A percentile compares a stretch with the other conserved stretches of the same genome.
phyloP scores from a whole-genome alignment of 2,888 invertebrate species.

The Drosophila anomalata region DNA sequence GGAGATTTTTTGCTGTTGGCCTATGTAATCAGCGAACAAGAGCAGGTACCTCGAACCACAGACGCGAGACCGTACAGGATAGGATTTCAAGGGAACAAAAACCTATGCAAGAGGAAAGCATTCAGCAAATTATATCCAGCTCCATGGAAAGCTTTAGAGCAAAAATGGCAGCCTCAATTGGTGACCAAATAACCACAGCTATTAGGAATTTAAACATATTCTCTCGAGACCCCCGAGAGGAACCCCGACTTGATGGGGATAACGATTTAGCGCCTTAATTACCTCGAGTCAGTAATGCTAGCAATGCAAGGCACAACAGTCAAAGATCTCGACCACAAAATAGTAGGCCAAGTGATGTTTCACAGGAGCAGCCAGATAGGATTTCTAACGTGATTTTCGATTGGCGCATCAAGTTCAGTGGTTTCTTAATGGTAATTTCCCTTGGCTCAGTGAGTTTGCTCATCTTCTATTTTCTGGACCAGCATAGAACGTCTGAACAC shows the following conservation, averaged over 20 bases:
- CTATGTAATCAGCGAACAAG: too few relatives aligned
- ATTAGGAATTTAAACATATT: background rate
- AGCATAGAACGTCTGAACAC: too few relatives aligned
- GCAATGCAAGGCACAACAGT: background rate
- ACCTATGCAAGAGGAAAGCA: too few relatives aligned
- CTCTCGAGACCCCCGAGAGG: slow-evolving; percentile 1
- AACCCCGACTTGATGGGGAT: background rate
- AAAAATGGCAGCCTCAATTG: background rate
- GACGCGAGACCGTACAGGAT: too few relatives aligned
- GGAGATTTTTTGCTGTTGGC: too few relatives aligned
- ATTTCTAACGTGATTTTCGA: background rate
- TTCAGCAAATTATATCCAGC: too few relatives aligned
- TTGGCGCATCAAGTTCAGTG: background rate
- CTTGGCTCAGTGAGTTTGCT: too few relatives aligned
- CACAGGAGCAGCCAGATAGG: background rate
- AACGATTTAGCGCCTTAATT: background rate
- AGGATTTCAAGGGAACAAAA: too few relatives aligned
- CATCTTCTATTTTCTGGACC: too few relatives aligned
- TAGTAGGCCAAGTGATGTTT: background rate
- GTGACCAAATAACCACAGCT: background rate
- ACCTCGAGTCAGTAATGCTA: background rate
- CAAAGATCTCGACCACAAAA: background rate
- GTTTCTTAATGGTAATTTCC: too few relatives aligned
- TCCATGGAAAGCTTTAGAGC: too few relatives aligned
- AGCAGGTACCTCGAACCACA: too few relatives aligned